Base-by-base conservation (phyloP, 64 coral and sea anemone species). In the Montipora efflorescens region DNA sequence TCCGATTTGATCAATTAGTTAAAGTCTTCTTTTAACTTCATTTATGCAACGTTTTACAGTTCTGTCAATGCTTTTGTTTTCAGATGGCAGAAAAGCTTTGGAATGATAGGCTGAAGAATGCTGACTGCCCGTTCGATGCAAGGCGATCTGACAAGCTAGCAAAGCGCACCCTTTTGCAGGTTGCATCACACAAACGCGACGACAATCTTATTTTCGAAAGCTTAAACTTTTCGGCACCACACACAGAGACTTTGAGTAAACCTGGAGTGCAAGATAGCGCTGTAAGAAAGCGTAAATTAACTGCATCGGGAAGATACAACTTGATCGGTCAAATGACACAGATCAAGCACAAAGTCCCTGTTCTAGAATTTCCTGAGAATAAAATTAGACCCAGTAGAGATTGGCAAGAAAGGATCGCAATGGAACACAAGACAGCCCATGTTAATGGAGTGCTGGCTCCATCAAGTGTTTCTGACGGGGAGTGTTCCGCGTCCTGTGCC, bases 1-100 rank as follows among this genome's bases (percentile, higher is more conserved):
- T 36, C 36, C 36, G 36, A 36, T 36, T 36, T 36, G 36, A 36
- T 36, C 36, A 36, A 36, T 36, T 36, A 36, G 36, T 36, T 36
- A 2, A 36, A 36, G 36, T 36, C 36, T 36, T 36, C 11, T 46
- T 46, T 52, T 12, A 36, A 52, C 21, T 52, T 79, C 14, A 5
- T 79, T 28, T 16, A 18, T 68, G 64, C 64, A 16, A 68, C 64
- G 16, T 68, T 68, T 68, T 18, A 68, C 16, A 14, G 14, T 18
- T 15, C 19, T 12, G 9, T 67, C 36, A 36, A 36, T 36, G 36
- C 36, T 25, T 0, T 11, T 83, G 1, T 18, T 84, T 84, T 46
- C 19, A 84, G 81, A 20, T 69, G 62, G 62, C 48, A 25, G 81
- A 84, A 68, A 84, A 70, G 16, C 61, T 84, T 67, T 84, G 81